phyloP scores from a whole-genome alignment of 2,888 invertebrate species.

The Sympetrum striolatum region DNA sequence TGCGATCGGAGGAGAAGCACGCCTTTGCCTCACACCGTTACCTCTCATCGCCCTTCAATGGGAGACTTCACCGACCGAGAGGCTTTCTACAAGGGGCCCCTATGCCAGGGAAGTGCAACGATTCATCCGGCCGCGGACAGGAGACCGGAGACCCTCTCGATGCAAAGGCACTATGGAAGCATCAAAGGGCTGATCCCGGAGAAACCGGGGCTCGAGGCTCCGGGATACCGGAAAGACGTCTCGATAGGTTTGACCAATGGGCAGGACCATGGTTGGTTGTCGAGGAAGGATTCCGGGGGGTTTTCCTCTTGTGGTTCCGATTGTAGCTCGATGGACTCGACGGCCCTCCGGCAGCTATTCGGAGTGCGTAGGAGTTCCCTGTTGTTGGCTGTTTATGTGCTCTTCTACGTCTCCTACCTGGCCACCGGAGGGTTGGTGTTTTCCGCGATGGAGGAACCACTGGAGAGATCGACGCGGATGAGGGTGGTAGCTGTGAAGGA shows the following conservation, averaged over 20 bases:
- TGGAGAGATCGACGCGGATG: slow-evolving; percentile 62
- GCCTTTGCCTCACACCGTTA: too few relatives aligned
- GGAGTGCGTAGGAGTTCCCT: slow-evolving; percentile 44
- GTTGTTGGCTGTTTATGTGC: slow-evolving; percentile 57
- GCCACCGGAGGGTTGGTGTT: slow-evolving; percentile 79
- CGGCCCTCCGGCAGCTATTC: not conserved
- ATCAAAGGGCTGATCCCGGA: not conserved
- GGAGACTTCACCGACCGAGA: not conserved
- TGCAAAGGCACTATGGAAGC: not conserved
- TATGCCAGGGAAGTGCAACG: not conserved
- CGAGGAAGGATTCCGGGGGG: not conserved
- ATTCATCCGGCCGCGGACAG: not conserved
- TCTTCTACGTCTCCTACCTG: slow-evolving; percentile 67
- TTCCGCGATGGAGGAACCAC: slow-evolving; percentile 78
- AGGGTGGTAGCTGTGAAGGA: slow-evolving; percentile 62
- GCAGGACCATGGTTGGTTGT: not conserved
- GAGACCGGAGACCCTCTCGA: not conserved
- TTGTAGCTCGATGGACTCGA: not conserved
- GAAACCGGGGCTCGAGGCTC: not conserved
- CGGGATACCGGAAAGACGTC: not conserved
- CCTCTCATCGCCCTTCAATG: not conserved
- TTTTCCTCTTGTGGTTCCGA: not conserved
- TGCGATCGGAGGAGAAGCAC: too few relatives aligned
- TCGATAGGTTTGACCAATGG: not conserved
- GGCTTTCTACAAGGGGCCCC: not conserved